Base-by-base conservation (phyloP, 2,888 invertebrate genomes). In the Chloroclystis v-ata region DNA sequence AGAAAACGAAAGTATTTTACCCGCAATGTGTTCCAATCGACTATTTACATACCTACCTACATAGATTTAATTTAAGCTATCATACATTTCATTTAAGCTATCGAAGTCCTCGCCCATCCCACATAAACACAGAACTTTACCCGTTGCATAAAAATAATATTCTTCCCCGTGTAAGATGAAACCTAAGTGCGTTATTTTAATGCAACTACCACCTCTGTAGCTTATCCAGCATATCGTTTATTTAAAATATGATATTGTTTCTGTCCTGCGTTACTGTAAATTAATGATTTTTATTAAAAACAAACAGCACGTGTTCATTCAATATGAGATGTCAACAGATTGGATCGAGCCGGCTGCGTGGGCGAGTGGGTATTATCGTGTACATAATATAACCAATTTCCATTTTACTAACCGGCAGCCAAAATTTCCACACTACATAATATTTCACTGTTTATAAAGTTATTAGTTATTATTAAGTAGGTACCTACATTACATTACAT, bases 291-390 rank as follows among this genome's bases (percentile, higher is more conserved):
- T 68, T 72, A 64, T 65, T 56, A 76, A 79, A 76, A 79, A 76
- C 75, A 75, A 81, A 78, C 73, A 73, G 67, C 72, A 72, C 74
- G 69, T 70, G 75, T 69, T 67, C 72, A 67, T 73, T 73, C 66
- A 68, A 76, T 75, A 73, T 63, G 65, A 74, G 66, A 76, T 78
- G 79, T 82, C 80, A 80, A 76, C 84, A 79, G 75, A 72, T 75
- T 65, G 65, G 64, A 70, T 57, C 62, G 59, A 63, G 59, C 63
- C 51, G 55, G 44, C 52, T 42, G 63, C 58, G 57, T 57, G 65
- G 54, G 78, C 75, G 71, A 78, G 78, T 68, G 72, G 56, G 68
- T 62, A 77, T 65, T 68, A 50, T 72, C 74, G 64, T 51, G 53
- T 46, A 37, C 63, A 56, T 3, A 28, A 26, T 40, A 14, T 24